Base-by-base conservation (phyloP, 2,888 invertebrate species). In the Agriotes lineatus region DNA sequence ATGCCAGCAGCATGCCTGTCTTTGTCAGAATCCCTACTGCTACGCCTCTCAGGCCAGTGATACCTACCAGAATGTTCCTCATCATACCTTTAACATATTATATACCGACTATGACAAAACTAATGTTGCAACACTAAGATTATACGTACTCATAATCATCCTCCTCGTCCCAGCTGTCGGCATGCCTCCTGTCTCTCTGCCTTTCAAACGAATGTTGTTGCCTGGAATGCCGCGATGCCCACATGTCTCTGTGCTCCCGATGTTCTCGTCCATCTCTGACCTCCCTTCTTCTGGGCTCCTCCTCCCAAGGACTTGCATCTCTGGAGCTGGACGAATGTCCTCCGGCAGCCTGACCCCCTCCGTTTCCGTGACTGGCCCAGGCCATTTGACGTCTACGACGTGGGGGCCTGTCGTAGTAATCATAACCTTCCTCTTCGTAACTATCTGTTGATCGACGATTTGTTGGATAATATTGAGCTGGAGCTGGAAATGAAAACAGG, bases 231-330 rank as follows among this genome's bases (percentile, higher is more conserved):
- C 74, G 86, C 83, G 70, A 85, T 83, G 70, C 85, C 72, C 82
- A 83, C 57, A 85, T 85, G 54, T 86, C 80, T 35, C 85, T 85
- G 72, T 85, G 83, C 75, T 85, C 84, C 60, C 85, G 76, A 65
- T 83, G 77, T 64, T 83, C 81, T 71, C 83, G 78, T 59, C 75
- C 65, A 39, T 72, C 72, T 30, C 72, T 30, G 68, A 73, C 6
- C 79, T 82, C 72, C 83, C 84, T 67, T 85, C 85, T 52, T 6
- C 86, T 79, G 4, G 88, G 87, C 71, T 88, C 85, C 74, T 94
- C 94, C 70, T 94, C 93, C 94, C 94, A 94, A 1, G 93, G 92
- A 50, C 94, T 92, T 18, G 91, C 89, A 80, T 94, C 94, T 0
- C 93, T 86, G 0, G 92, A 92, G 5, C 91, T 91, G 0, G 92